phyloP scores from a whole-genome alignment of 2,888 invertebrate genomes.

The Apodemia zela region DNA sequence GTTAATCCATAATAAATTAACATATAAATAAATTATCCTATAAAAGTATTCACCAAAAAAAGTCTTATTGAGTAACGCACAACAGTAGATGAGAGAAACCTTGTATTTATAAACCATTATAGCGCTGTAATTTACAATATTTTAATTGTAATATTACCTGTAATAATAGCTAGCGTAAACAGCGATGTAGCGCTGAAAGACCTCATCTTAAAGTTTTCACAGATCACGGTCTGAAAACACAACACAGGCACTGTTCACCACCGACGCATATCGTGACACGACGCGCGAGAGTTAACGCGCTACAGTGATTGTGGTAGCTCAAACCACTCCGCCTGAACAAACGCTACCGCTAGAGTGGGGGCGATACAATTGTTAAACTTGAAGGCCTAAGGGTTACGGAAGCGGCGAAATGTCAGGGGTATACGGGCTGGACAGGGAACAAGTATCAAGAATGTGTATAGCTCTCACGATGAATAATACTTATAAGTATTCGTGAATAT shows the following conservation, averaged over 20 bases:
- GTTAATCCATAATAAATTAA: neutral
- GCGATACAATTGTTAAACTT: constrained; percentile 40
- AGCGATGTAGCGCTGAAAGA: constrained; percentile 60
- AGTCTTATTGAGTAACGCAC: neutral
- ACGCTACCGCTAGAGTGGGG: constrained; percentile 46
- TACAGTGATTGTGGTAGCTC: constrained; percentile 35
- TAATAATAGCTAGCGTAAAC: constrained; percentile 53
- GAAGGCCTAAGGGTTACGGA: constrained; percentile 47
- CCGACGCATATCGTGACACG: constrained; percentile 60
- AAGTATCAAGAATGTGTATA: no score
- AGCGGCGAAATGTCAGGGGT: constrained; percentile 63
- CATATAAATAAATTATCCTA: neutral
- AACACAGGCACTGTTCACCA: constrained; percentile 69
- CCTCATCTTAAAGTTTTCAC: constrained; percentile 54
- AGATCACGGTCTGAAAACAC: constrained; percentile 46
- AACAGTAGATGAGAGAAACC: neutral
- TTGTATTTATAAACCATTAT: neutral
- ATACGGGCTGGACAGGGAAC: no score
- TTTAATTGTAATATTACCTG: constrained; percentile 47
- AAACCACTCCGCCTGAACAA: constrained; percentile 30
- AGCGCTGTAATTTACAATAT: neutral
- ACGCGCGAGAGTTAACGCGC: constrained; percentile 73
- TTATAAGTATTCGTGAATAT: no score
- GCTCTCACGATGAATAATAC: no score
- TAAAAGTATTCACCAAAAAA: neutral